phyloP scores from a whole-genome alignment of 1,140 invertebrate species.

The Drosophila subobscura region DNA sequence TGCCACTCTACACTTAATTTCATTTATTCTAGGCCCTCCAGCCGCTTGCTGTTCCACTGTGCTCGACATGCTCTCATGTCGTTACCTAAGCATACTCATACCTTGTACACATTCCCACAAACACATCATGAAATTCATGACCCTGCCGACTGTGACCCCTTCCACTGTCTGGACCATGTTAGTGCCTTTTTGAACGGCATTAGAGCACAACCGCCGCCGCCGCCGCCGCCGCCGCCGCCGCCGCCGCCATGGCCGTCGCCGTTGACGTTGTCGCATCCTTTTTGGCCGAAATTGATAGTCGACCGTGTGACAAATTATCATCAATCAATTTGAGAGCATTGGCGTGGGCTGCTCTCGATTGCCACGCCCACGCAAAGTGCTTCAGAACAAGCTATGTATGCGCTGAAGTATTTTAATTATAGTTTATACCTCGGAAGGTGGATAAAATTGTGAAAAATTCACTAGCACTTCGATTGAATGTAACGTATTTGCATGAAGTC shows the following conservation, averaged over 20 bases:
- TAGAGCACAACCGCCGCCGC: constrained; percentile 34
- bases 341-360: constrained; percentile 41
- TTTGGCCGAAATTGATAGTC: constrained; percentile 63
- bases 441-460: no score
- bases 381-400: background rate
- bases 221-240: constrained; percentile 31
- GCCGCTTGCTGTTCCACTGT: constrained; percentile 21
- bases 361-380: constrained; percentile 16
- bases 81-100: constrained; percentile 24
- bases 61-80: background rate
- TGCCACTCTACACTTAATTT: no score
- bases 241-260: constrained; percentile 37
- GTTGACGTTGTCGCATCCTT: constrained; percentile 58
- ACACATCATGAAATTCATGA: constrained; percentile 12
- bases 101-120: constrained; percentile 12
- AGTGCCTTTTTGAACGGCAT: constrained; percentile 41
- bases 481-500: no score
- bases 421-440: background rate
- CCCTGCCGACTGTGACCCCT: constrained; percentile 20
- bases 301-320: constrained; percentile 76
- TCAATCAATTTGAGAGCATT: constrained; percentile 62
- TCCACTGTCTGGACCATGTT: constrained; percentile 19
- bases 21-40: no score
- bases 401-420: background rate
- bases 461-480: no score